Evolutionary conservation across 2,888 invertebrate species (phyloP).

Genomic region (Tetrapedia diversipes): DNA sequence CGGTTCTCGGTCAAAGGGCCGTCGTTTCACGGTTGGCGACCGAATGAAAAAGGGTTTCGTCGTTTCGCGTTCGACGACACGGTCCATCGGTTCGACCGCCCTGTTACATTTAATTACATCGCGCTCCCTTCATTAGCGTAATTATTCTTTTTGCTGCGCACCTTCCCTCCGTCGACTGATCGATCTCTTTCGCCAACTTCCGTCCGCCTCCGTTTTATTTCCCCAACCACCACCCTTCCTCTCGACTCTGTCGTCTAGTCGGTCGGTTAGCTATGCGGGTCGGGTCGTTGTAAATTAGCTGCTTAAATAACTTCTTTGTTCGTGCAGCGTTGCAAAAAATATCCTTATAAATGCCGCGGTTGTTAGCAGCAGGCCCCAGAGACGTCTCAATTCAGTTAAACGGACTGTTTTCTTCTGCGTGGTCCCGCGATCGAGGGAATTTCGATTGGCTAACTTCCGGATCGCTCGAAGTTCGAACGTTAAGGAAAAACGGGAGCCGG

Average conservation of each 20-base stretch:
- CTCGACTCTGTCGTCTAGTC: background rate
- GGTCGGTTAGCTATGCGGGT: conserved; percentile 7
- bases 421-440: background rate
- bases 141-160: conserved; percentile 57
- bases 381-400: background rate
- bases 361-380: background rate
- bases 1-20: conserved; percentile 49
- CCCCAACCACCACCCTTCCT: background rate
- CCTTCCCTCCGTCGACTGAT: conserved; percentile 27
- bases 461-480: background rate
- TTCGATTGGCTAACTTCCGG: background rate
- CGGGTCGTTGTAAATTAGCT: conserved; percentile 9
- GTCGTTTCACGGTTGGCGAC: conserved; percentile 34
- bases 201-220: background rate
- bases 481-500: background rate
- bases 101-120: conserved; percentile 63
- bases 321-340: background rate
- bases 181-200: conserved; percentile 42
- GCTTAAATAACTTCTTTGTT: conserved; percentile 15
- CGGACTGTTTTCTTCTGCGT: background rate
- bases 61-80: conserved; percentile 46
- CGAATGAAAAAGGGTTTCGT: conserved; percentile 59
- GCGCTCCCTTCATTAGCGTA: conserved; percentile 62
- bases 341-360: conserved; percentile 1
- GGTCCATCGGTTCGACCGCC: conserved; percentile 40